phyloP scores from a whole-genome alignment of 2,888 invertebrate species.

The Cryptocheilus praepositus region DNA sequence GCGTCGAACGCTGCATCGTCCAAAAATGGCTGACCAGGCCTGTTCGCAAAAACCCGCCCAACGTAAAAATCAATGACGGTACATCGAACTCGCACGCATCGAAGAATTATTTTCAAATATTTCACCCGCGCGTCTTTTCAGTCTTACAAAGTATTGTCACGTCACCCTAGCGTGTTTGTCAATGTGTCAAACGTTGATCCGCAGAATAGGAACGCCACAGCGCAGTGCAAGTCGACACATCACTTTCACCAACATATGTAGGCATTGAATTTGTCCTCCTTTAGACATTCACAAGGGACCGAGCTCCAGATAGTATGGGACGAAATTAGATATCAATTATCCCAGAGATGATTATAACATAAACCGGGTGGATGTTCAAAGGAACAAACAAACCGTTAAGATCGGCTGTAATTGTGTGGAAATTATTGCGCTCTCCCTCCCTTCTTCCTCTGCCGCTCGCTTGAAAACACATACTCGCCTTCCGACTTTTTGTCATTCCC shows the following conservation, averaged over 20 bases:
- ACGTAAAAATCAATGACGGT: not conserved
- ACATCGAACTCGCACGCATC: too few species aligned
- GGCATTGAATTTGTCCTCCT: not conserved
- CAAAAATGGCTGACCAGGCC: too few species aligned
- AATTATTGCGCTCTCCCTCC: slow-evolving; percentile 49
- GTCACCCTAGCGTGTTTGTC: too few species aligned
- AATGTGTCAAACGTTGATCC: too few species aligned
- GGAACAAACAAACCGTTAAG: slow-evolving; percentile 66
- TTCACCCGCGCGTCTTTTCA: too few species aligned
- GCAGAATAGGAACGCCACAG: too few species aligned
- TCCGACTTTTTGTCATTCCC: slow-evolving; percentile 24
- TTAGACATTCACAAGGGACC: slow-evolving; percentile 1
- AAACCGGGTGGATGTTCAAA: slow-evolving; percentile 52
- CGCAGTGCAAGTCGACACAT: too few species aligned
- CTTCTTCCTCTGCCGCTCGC: not conserved
- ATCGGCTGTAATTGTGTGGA: slow-evolving; percentile 62
- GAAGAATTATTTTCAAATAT: too few species aligned
- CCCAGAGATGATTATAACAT: slow-evolving; percentile 62
- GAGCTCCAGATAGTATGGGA: slow-evolving; percentile 26
- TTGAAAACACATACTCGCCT: slow-evolving; percentile 6
- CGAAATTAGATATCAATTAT: slow-evolving; percentile 66
- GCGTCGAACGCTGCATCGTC: too few species aligned
- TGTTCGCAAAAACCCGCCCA: not conserved
- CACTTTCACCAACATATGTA: too few species aligned
- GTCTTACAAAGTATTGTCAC: too few species aligned